Evolutionary conservation across 2,113 vertebrate genomes (phyloP), one percentile per base, ranked within the genome.

Genomic region (Saguinus imperator): DNA sequence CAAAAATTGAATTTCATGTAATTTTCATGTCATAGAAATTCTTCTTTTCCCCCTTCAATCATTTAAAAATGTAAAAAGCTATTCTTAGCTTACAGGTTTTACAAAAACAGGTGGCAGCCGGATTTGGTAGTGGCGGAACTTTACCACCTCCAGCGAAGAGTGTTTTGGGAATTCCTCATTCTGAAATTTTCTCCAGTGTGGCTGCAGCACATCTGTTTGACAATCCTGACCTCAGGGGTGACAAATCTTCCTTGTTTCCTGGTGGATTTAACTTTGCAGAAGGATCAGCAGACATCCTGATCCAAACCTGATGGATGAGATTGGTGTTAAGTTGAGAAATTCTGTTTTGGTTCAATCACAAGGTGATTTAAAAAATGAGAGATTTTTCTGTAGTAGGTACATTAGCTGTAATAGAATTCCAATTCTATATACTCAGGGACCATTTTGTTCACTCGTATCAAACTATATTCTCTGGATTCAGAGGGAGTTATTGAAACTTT

Each of bases 201-300:
- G 18, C 72, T 13, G 0, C 6, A 32, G 7, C 35, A 29, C 7
- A 3, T 9, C 5, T 29, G 0, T 6, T 37, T 68, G 37, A 21
- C 12, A 50, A 16, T 23, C 45, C 58, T 48, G 68, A 84, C 61
- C 52, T 87, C 0, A 0, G 3, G 12, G 37, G 29, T 27, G 40
- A 37, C 43, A 37, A 68, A 27, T 43, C 73, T 37, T 23, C 12
- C 1, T 52, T 10, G 11, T 72, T 32, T 87, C 18, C 57, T 64
- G 52, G 64, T 48, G 12, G 29, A 43, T 23, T 5, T 55, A 83
- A 72, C 88, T 61, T 97, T 72, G 48, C 58, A 40, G 50, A 40
- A 75, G 29, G 61, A 66, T 29, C 21, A 35, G 45, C n/a, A 27
- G 68, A 83, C 27, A 6, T 43, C 57, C 29, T 1, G 8, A 52